Conservation (phyloP, 1,140 invertebrate species). For the Stegodyphus mimosarum region DNA sequence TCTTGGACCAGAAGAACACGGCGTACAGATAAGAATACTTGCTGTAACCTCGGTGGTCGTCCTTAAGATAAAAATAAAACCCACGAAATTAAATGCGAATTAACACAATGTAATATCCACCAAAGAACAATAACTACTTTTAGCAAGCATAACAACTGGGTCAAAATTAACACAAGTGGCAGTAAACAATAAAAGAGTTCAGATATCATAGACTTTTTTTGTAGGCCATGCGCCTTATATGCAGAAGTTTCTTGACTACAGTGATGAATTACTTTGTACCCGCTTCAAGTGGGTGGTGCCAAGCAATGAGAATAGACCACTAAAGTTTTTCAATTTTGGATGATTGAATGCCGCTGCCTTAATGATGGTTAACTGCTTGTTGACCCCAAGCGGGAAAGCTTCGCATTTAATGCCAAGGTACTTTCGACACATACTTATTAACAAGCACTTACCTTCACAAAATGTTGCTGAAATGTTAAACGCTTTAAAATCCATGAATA, state of each 20-base stretch:
- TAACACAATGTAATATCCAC: slow-evolving; percentile 5
- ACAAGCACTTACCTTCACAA: too few species aligned
- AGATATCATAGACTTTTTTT: slow-evolving; percentile 8
- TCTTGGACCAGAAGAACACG: background rate
- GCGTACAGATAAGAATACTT: background rate
- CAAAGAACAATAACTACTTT: slow-evolving; percentile 32
- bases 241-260: slow-evolving; percentile 10
- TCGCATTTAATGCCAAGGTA: too few species aligned
- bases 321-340: slow-evolving; percentile 7
- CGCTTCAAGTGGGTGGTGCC: slow-evolving; percentile 35
- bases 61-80: background rate
- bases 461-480: too few species aligned
- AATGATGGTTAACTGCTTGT: slow-evolving; percentile 19
- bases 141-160: slow-evolving; percentile 5
- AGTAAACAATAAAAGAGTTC: slow-evolving; percentile 2
- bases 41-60: background rate
- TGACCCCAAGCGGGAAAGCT: background rate
- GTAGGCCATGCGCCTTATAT: slow-evolving; percentile 42
- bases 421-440: too few species aligned
- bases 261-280: slow-evolving; percentile 42
- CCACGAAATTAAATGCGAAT: slow-evolving; percentile 1
- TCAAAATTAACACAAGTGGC: slow-evolving; percentile 32
- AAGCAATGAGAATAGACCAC: slow-evolving; percentile 25
- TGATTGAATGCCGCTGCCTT: slow-evolving; percentile 20
- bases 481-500: too few species aligned